Conservation (phyloP, 2,113 vertebrate species). For the Rousettus leschenaultii region DNA sequence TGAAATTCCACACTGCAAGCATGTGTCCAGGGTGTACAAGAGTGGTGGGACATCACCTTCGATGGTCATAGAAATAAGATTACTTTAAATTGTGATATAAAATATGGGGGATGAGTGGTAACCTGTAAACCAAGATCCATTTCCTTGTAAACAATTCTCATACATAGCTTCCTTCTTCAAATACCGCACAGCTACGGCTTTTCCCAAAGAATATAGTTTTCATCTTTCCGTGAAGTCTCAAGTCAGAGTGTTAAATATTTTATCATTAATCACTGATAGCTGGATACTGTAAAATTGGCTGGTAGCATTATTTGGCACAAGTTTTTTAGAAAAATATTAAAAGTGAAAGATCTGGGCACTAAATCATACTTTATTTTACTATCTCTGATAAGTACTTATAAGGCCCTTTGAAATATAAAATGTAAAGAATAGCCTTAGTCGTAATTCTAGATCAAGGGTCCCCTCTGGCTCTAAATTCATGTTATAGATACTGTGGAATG, state of each 20-base stretch:
- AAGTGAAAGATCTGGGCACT: not conserved
- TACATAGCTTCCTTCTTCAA: not conserved
- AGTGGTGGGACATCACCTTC: not conserved
- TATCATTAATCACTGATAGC: not conserved
- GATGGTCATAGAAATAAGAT: not conserved
- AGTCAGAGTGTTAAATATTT: not conserved
- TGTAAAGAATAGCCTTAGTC: not conserved
- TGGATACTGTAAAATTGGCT: not conserved
- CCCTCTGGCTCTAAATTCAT: not conserved
- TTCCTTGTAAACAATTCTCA: not conserved
- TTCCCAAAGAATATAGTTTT: not conserved
- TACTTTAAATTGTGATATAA: not conserved
- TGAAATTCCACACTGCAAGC: not conserved
- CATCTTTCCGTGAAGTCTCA: not conserved
- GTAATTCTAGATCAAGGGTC: not conserved
- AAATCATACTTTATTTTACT: not conserved
- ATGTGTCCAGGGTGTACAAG: not conserved
- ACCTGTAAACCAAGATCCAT: not conserved
- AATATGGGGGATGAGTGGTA: not conserved
- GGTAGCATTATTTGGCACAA: not conserved
- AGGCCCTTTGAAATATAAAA: slow-evolving; percentile 21
- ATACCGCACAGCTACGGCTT: not conserved
- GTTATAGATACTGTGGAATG: not conserved
- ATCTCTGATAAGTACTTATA: not conserved
- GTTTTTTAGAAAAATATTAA: slow-evolving; percentile 32